phyloP scores from a whole-genome alignment of 2,888 invertebrate species.

The Meloe dianella region DNA sequence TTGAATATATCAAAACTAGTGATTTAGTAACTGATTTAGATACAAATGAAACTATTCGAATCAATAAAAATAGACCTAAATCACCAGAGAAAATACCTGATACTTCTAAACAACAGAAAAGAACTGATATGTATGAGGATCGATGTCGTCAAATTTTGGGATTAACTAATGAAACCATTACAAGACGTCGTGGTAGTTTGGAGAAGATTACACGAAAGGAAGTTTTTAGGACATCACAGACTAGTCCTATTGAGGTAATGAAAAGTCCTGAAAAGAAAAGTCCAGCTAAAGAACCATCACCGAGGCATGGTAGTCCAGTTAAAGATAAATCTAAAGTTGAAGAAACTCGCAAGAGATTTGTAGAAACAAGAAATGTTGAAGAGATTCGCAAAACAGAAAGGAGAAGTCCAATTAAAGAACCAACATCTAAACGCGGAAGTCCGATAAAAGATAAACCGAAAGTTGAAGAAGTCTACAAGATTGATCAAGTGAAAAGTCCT shows the following conservation, averaged over 20 bases:
- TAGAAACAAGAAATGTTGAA: too few relatives aligned
- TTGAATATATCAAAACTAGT: constrained; percentile 55
- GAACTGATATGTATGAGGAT: constrained; percentile 77
- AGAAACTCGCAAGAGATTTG: too few relatives aligned
- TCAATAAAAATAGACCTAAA: constrained; percentile 28
- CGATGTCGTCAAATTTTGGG: constrained; percentile 74
- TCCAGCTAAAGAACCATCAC: constrained; percentile 18
- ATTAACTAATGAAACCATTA: constrained; percentile 60
- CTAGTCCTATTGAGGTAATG: neutral
- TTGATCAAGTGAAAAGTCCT: constrained; percentile 11
- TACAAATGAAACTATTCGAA: constrained; percentile 38
- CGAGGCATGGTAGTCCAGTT: neutral
- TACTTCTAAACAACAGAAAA: constrained; percentile 63
- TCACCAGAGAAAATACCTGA: constrained; percentile 27
- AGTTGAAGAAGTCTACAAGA: neutral
- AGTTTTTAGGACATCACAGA: constrained; percentile 13
- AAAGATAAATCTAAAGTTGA: constrained; percentile 12
- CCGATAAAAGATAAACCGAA: neutral
- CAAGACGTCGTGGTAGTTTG: constrained; percentile 38
- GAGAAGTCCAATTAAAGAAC: neutral
- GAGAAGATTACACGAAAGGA: constrained; percentile 24
- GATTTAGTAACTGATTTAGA: constrained; percentile 54
- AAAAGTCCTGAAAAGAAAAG: constrained; percentile 20
- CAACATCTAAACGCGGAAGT: neutral
- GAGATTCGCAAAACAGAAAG: neutral